A percentile compares a stretch with the other conserved stretches of the same genome.
phyloP scores from a whole-genome alignment of 2,888 invertebrate species.

The Furcula furcula region DNA sequence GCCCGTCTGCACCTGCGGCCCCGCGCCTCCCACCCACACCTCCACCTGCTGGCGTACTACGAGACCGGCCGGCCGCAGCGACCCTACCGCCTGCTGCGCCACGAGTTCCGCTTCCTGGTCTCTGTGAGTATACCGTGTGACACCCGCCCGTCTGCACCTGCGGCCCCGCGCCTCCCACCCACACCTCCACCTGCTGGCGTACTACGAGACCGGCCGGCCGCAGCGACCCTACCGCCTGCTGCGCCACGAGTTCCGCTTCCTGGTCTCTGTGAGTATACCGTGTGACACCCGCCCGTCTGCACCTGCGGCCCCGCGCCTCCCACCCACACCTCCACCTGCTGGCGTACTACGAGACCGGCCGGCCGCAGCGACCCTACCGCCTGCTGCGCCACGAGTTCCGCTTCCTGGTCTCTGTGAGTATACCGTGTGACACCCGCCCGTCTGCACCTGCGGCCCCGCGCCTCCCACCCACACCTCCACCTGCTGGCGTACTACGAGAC shows the following conservation, averaged over 20 bases:
- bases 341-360: slow-evolving; percentile 64
- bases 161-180: slow-evolving; percentile 21
- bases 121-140: slow-evolving; percentile 35
- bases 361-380: slow-evolving; percentile 44
- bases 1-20: slow-evolving; percentile 35
- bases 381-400: slow-evolving; percentile 64
- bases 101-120: slow-evolving; percentile 56
- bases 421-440: not conserved
- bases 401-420: slow-evolving; percentile 49
- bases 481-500: no score
- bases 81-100: slow-evolving; percentile 57
- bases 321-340: slow-evolving; percentile 43
- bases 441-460: not conserved
- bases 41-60: slow-evolving; percentile 63
- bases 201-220: slow-evolving; percentile 58
- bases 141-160: slow-evolving; percentile 21
- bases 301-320: slow-evolving; percentile 34
- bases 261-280: slow-evolving; percentile 42
- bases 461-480: not conserved
- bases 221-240: slow-evolving; percentile 53
- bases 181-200: slow-evolving; percentile 53
- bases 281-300: not conserved
- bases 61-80: slow-evolving; percentile 47
- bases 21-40: slow-evolving; percentile 4
- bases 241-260: slow-evolving; percentile 60